phyloP scores from a whole-genome alignment of 2,113 vertebrate genomes.

The Chaetorhynchus papuensis region DNA sequence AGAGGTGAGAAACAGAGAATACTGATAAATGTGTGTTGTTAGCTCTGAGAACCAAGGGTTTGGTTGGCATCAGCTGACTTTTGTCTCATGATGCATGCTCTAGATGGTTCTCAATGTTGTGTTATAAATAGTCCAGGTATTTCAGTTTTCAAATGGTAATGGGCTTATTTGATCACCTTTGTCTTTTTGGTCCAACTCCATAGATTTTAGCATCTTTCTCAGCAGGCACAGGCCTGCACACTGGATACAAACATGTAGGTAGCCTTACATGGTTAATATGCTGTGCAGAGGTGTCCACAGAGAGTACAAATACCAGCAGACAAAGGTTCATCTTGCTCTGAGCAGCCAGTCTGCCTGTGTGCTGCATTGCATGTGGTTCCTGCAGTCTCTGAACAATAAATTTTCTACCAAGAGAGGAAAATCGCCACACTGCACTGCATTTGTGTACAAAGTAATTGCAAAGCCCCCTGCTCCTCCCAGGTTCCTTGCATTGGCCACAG shows the following conservation, averaged over 20 bases:
- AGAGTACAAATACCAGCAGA: neutral
- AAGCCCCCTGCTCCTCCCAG: neutral
- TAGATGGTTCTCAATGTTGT: neutral
- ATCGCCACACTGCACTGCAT: neutral
- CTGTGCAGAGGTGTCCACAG: neutral
- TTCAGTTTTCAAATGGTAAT: neutral
- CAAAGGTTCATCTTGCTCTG: neutral
- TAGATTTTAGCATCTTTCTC: neutral
- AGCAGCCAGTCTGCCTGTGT: neutral
- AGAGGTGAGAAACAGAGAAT: neutral
- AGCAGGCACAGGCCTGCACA: neutral
- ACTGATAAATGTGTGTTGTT: neutral
- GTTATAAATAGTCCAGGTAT: neutral
- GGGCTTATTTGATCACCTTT: neutral
- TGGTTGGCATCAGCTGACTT: neutral
- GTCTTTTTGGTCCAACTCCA: neutral
- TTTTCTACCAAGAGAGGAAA: neutral
- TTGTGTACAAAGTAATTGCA: neutral
- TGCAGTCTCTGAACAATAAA: neutral
- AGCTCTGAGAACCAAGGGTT: neutral
- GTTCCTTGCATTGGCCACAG: neutral
- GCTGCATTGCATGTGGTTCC: neutral
- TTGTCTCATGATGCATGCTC: neutral
- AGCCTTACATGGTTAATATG: neutral
- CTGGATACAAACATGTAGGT: neutral